A percentile compares a stretch with the other conserved stretches of the same genome.
Evolutionary conservation across 2,113 vertebrate species (phyloP).

Genomic region (Stigmatopora nigra): DNA sequence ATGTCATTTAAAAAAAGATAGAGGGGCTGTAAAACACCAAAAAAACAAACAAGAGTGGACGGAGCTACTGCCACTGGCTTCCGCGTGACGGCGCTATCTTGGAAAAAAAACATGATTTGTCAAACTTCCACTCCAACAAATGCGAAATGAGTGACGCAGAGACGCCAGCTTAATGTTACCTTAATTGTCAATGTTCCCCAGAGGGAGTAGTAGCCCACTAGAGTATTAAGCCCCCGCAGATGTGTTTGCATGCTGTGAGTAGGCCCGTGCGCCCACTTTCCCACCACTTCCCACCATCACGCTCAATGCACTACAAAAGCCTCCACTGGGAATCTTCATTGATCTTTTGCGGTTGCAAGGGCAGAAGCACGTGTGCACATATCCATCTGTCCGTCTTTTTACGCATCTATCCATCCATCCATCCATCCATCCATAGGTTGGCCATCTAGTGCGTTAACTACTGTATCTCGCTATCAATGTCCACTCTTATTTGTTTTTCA

Average conservation of each 20-base stretch:
- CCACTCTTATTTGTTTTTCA: too few relatives aligned
- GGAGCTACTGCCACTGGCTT: too few relatives aligned
- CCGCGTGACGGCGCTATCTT: too few relatives aligned
- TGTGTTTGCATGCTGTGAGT: slow-evolving; percentile 55
- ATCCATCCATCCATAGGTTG: neutral
- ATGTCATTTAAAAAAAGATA: too few relatives aligned
- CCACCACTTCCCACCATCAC: slow-evolving; percentile 56
- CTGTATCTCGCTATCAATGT: too few relatives aligned
- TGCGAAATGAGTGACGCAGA: neutral
- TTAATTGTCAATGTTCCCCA: slow-evolving; percentile 39
- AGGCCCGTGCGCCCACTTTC: slow-evolving; percentile 42
- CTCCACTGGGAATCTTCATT: slow-evolving; percentile 59
- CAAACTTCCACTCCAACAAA: too few relatives aligned
- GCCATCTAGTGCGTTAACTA: too few relatives aligned
- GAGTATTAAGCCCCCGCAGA: slow-evolving; percentile 38
- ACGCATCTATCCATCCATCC: neutral
- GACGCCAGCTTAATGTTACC: slow-evolving; percentile 40
- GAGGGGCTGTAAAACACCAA: too few relatives aligned
- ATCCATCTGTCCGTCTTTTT: too few relatives aligned
- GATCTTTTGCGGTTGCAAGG: slow-evolving; percentile 47
- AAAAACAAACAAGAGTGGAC: too few relatives aligned
- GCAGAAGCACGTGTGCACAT: neutral
- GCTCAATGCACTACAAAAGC: slow-evolving; percentile 53
- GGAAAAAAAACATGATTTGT: too few relatives aligned
- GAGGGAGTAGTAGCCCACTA: slow-evolving; percentile 8